A percentile compares a stretch with the other conserved stretches of the same genome.
phyloP scores from a whole-genome alignment of 1,140 invertebrate species.

The Lordiphosa clarofinis region DNA sequence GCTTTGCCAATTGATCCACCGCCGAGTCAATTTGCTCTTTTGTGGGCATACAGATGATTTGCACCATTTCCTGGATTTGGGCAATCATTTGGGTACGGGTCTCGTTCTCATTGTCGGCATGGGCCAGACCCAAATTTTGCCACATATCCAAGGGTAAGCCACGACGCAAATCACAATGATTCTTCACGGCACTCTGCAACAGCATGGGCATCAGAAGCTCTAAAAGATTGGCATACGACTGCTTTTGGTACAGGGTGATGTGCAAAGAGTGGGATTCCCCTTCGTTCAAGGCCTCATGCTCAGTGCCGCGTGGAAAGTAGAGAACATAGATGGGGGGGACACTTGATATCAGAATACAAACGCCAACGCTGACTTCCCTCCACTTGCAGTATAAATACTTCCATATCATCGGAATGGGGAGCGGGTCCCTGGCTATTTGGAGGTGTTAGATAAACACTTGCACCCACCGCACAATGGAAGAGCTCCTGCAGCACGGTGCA shows the following conservation, averaged over 20 bases:
- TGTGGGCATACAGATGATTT: slow-evolving; percentile 27
- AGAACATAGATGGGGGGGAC: slow-evolving; percentile 91
- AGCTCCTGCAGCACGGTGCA: slow-evolving; percentile 94
- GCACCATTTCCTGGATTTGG: slow-evolving; percentile 81
- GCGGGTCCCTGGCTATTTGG: slow-evolving; percentile 97
- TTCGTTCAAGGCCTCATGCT: slow-evolving; percentile 93
- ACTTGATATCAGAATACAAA: slow-evolving; percentile 94
- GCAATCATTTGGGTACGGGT: slow-evolving; percentile 82
- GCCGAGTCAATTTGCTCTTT: slow-evolving; percentile 89
- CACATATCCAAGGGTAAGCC: slow-evolving; percentile 91
- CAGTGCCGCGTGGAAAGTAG: slow-evolving; percentile 95
- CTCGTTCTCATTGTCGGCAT: slow-evolving; percentile 81
- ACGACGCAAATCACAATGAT: slow-evolving; percentile 86
- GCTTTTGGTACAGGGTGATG: slow-evolving; percentile 95
- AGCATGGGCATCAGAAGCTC: slow-evolving; percentile 90
- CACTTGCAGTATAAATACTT: slow-evolving; percentile 97
- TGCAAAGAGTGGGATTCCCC: slow-evolving; percentile 92
- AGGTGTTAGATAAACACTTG: slow-evolving; percentile 97
- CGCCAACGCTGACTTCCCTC: slow-evolving; percentile 98
- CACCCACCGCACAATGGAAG: slow-evolving; percentile 95
- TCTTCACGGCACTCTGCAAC: slow-evolving; percentile 85
- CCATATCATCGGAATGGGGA: slow-evolving; percentile 99
- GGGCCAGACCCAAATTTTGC: slow-evolving; percentile 85
- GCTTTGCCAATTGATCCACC: slow-evolving; percentile 91
- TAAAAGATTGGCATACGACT: slow-evolving; percentile 93